Percentiles rank a stretch among this genome's conserved stretches.
Evolutionary conservation across 2,113 vertebrate species (phyloP).

Genomic region (Epinephelus moara): DNA sequence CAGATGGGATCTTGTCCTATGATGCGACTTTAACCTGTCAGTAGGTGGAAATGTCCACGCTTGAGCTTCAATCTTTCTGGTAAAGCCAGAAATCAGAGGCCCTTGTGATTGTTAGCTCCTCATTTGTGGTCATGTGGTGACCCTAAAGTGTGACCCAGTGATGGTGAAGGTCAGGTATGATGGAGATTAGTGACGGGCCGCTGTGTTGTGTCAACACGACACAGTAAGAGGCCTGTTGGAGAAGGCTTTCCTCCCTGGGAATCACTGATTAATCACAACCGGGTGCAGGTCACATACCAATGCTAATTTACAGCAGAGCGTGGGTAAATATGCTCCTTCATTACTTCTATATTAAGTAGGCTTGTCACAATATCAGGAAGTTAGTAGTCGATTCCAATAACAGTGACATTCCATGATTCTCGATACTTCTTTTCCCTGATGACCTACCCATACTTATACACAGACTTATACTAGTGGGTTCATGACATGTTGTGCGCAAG

Average conservation of each 20-base stretch:
- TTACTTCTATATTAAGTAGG: background rate
- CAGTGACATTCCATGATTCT: too few relatives aligned
- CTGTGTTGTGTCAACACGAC: constrained; percentile 79
- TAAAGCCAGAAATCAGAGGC: constrained; percentile 31
- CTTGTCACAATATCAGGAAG: too few relatives aligned
- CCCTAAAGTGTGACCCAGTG: constrained; percentile 52
- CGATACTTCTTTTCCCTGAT: too few relatives aligned
- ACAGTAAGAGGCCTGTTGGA: constrained; percentile 21
- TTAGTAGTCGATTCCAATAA: too few relatives aligned
- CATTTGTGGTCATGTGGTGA: constrained; percentile 67
- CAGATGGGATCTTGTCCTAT: constrained; percentile 30
- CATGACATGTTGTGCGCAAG: too few relatives aligned
- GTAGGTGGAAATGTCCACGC: background rate
- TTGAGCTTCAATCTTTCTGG: background rate
- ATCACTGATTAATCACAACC: constrained; percentile 27
- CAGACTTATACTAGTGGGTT: too few relatives aligned
- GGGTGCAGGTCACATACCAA: constrained; percentile 21
- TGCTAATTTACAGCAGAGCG: constrained; percentile 8
- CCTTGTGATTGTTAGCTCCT: constrained; percentile 49
- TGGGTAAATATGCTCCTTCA: background rate
- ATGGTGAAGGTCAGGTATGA: constrained; percentile 64
- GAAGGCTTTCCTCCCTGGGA: constrained; percentile 43
- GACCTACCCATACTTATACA: too few relatives aligned
- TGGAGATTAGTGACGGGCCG: constrained; percentile 68
- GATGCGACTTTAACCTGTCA: constrained; percentile 45